Evolutionary conservation across 2,797 vertebrate species (phyloP).

Genomic region (Cygnus olor): DNA sequence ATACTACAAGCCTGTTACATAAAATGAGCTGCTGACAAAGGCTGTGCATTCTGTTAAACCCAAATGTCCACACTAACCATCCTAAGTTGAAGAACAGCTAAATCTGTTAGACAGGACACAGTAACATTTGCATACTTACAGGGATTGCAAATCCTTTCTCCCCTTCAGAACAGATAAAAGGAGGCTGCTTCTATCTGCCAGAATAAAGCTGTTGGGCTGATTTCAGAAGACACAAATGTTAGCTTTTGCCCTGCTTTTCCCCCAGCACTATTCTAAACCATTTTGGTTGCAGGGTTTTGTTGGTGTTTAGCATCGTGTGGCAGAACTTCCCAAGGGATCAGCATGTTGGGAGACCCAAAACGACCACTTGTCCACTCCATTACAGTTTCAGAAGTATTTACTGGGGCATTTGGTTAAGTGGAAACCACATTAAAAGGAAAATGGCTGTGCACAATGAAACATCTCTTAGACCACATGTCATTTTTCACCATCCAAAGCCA

Average conservation of each 20-base stretch:
- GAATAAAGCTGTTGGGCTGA: background rate
- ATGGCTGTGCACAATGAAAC: background rate
- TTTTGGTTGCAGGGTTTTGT: background rate
- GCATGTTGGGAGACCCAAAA: background rate
- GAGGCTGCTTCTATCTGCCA: background rate
- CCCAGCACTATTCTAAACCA: background rate
- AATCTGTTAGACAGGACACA: background rate
- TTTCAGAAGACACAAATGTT: background rate
- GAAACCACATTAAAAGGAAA: background rate
- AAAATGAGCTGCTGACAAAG: conserved; percentile 6
- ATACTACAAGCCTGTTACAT: background rate
- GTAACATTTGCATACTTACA: background rate
- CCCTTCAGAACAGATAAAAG: background rate
- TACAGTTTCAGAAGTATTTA: background rate
- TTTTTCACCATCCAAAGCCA: background rate
- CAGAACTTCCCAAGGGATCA: background rate
- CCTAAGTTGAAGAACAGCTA: background rate
- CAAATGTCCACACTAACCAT: conserved; percentile 4
- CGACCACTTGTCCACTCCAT: background rate
- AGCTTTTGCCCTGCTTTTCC: background rate
- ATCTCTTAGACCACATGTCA: background rate
- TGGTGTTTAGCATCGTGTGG: background rate
- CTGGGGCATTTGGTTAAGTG: background rate
- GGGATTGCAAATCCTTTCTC: background rate
- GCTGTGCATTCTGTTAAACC: background rate